These are phyloP conservation scores for Troides aeacus DNA, from an alignment of 2,888 invertebrate species.

Conservation along the genomic window DNA sequence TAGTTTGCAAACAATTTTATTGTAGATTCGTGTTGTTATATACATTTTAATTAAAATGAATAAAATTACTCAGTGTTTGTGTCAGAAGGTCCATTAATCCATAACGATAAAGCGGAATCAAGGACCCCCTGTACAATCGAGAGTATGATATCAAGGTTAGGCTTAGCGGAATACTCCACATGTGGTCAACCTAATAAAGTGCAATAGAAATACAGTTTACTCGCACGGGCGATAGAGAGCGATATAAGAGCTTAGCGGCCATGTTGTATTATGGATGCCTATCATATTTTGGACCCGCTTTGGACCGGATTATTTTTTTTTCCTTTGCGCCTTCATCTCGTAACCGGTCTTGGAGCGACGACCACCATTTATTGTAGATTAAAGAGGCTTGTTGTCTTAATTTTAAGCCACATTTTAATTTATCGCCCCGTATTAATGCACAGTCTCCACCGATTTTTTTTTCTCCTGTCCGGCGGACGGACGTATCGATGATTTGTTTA, in stretches of 20 bases:
- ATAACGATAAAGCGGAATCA: background rate
- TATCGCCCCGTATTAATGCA: slow-evolving; percentile 75
- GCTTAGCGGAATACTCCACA: slow-evolving; percentile 80
- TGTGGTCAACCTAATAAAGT: slow-evolving; percentile 79
- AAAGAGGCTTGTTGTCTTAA: slow-evolving; percentile 81
- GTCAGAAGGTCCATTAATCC: background rate
- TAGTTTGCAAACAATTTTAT: no score
- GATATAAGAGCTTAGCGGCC: slow-evolving; percentile 76
- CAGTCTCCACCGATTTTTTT: slow-evolving; percentile 70
- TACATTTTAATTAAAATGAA: background rate
- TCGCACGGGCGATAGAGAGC: slow-evolving; percentile 56
- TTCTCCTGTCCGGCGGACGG: slow-evolving; percentile 49
- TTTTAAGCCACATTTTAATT: slow-evolving; percentile 79
- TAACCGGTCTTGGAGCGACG: slow-evolving; percentile 75
- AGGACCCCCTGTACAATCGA: slow-evolving; percentile 65
- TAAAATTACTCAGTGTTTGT: background rate
- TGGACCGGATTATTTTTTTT: slow-evolving; percentile 77
- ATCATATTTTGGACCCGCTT: slow-evolving; percentile 80
- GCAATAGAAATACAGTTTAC: slow-evolving; percentile 59
- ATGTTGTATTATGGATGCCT: slow-evolving; percentile 81
- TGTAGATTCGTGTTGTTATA: background rate
- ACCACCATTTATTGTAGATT: slow-evolving; percentile 80
- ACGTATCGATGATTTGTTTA: slow-evolving; percentile 74
- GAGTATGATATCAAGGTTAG: slow-evolving; percentile 81
- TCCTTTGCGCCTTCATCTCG: slow-evolving; percentile 72